Evolutionary conservation across 2,113 vertebrate genomes (phyloP), one percentile per base, ranked within the genome.

Genomic region (Labeo rohita): DNA sequence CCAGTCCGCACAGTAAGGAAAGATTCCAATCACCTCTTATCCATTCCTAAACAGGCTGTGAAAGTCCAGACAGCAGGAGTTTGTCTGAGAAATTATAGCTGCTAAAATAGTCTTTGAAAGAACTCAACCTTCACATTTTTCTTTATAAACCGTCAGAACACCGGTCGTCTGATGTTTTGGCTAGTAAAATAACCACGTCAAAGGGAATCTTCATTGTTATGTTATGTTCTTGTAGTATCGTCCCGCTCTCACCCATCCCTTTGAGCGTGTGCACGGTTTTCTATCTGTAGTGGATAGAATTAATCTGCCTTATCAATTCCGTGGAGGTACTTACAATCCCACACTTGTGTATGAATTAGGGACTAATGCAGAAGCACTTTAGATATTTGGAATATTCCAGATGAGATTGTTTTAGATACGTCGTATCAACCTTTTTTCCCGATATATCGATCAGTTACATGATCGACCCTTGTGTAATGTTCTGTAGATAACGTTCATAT

Each of bases 371-470:
- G 91, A 95, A 95, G 98, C 98, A 99, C 98, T 99, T 99, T 99
- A 98, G 92, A 95, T 94, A 97, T 98, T 96, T 97, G 97, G 97
- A 96, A 91, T 92, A 87, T 90, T 93, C 97, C 97, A 97, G 96
- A 95, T 98, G 93, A 63, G 90, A 92, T 95, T 92, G 94, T 96
- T 95, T 87, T 94, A 95, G 97, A 98, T 99, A 97, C 97, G 92
- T 96, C 91, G 87, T 98, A 97, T 99, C 97, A 95, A 93, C 49
- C 49, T 82, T 89, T 88, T 82, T 89, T 90, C 89, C 90, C 91
- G 91, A 89, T 95, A 95, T 96, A 95, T 96, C 70, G 98, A 99
- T 99, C 98, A 99, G 98, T 99, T 99, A 88, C 96, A 98, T 99
- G 98, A 99, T 99, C 98, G 85, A 78, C 92, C 86, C 92, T 94